Base-by-base conservation (phyloP, 2,888 invertebrate genomes). In the Silvanus unidentatus region DNA sequence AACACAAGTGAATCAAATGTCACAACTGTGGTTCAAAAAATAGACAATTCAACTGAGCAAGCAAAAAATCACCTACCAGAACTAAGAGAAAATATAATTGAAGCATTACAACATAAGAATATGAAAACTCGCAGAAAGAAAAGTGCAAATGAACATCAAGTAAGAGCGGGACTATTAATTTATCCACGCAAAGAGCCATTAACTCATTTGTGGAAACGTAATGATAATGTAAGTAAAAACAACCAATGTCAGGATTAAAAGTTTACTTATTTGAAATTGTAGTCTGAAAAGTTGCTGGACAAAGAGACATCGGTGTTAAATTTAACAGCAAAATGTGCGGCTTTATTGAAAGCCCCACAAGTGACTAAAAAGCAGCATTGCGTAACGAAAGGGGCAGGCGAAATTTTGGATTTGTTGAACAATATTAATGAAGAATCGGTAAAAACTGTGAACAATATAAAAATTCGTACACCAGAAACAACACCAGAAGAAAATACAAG, bases 51-150 rank as follows among this genome's bases (percentile, higher is more conserved):
- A 12, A 37, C 37, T 3, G 12, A 37, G 3, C 15, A 37, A 12
- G 15, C 15, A 6, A 37, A 37, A 12, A 10, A 37, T 9, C 37
- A 37, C 12, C 13, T 37, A 13, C n/a, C 37, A n/a, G 37, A 37
- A n/a, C 15, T 37, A 12, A 13, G n/a, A 10, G 4, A 37, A 37
- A 37, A 13, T 37, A 11, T 37, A 6, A 4, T 15, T 6, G 37
- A 16, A 6, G 37, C 37, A 9, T 37, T 37, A 16, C 5, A 37
- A 37, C 14, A 37, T 15, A 12, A 37, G n/a, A 37, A 37, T 13
- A 9, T 15, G 4, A 14, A 37, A 15, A 10, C 5, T 13, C 14
- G 37, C 5, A 16, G 4, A 5, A 37, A 37, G 14, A 37, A 37
- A 15, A 37, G n/a, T 16, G 14, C 14, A 16, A 9, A 11, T 3